phyloP scores from a whole-genome alignment of 2,888 invertebrate genomes.

The Trachelus troglodyta region DNA sequence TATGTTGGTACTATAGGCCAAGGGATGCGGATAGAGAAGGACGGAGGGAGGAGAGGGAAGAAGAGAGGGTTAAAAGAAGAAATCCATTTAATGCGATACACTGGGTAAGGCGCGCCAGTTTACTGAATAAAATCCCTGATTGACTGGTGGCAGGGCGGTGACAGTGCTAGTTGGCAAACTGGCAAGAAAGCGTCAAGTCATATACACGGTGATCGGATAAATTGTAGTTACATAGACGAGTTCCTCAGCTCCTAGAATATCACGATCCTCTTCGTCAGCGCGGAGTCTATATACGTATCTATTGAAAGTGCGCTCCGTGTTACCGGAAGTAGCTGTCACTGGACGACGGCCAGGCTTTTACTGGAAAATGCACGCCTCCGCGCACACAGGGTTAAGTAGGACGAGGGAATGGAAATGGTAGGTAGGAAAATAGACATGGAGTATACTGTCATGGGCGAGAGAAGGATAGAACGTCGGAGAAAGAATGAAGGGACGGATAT shows the following conservation, averaged over 20 bases:
- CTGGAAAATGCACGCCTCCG: constrained; percentile 42
- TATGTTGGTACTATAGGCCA: constrained; percentile 6
- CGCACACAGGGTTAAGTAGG: constrained; percentile 24
- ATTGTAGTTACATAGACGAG: not conserved
- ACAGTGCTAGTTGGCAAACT: constrained; percentile 38
- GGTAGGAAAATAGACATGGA: not conserved
- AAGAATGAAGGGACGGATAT: constrained; percentile 15
- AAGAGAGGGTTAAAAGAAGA: constrained; percentile 29
- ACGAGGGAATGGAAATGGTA: not conserved
- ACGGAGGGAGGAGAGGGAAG: constrained; percentile 21
- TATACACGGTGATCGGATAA: constrained; percentile 30
- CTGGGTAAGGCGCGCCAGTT: constrained; percentile 56
- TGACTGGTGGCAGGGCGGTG: constrained; percentile 57
- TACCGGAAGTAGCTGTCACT: constrained; percentile 44
- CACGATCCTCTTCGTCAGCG: not conserved
- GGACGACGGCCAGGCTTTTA: constrained; percentile 37
- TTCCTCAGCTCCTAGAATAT: not conserved
- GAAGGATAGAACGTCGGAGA: not conserved
- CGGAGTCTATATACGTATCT: not conserved
- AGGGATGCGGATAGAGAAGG: constrained; percentile 31
- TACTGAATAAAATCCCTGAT: constrained; percentile 61
- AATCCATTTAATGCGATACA: constrained; percentile 61
- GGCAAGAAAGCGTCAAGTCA: constrained; percentile 52
- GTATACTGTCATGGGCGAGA: not conserved
- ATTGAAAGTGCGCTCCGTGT: not conserved